Evolutionary conservation across 2,797 vertebrate genomes (phyloP), one percentile per base, ranked within the genome.

Genomic region (Hypotaenidia okinawae): DNA sequence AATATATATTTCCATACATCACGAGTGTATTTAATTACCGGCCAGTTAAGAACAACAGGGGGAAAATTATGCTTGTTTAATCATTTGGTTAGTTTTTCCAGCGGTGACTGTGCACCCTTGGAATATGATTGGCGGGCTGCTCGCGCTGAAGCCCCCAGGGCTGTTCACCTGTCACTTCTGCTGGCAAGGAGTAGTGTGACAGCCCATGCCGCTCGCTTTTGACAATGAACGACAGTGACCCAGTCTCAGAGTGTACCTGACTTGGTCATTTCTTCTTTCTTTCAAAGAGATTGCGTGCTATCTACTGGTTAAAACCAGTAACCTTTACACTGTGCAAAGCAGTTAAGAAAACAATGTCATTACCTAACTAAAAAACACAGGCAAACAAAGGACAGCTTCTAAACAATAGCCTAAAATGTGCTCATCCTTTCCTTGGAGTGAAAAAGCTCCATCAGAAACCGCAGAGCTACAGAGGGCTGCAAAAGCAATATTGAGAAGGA

Each of bases 81-180:
- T 92, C 49, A 57, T 89, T 83, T 84, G 74, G 72, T 94, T 78
- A 16, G 55, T 33, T 90, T 39, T 24, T 35, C 28, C 76, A 84
- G 58, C 1, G 6, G 90, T 28, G 78, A 70, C 55, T 1, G 66
- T 68, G 81, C 51, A 35, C 72, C 76, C 89, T 59, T 13, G 61
- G 89, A 94, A 84, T 55, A 59, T 32, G 92, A 90, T 62, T 81
- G 91, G 87, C 93, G 3, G 89, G 83, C 59, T 49, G 90, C 51
- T 91, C 70, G 90, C 33, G 6, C 59, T 2, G 2, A 84, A 75
- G 78, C 51, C 93, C 89, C 66, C 3, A 2, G 91, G 84, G 87
- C n/a, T 69, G 5, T 84, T 93, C 94, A 70, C 94, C 95, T 95
- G 86, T 96, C 97, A 97, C 70, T 93, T 67, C 91, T 41, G 84